Percentiles rank a stretch among this genome's conserved stretches.
Conservation (phyloP, 2,113 vertebrate genomes). For the Myotis yumanensis region DNA sequence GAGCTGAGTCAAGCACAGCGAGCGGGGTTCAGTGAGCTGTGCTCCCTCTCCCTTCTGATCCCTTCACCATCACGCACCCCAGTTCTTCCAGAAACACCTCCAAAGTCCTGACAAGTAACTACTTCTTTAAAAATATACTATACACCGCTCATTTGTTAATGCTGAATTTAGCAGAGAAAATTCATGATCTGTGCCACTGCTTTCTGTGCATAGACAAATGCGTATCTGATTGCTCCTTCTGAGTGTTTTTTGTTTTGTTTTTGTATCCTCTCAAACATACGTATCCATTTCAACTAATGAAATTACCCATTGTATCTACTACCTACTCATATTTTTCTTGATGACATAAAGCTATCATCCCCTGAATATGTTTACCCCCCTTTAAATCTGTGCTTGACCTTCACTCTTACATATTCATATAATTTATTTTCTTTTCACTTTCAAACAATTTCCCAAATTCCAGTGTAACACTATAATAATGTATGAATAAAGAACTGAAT, state of each 20-base stretch:
- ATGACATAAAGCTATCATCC: neutral
- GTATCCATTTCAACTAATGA: conserved; percentile 43
- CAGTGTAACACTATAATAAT: neutral
- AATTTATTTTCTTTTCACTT: conserved; percentile 56
- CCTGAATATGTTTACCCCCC: conserved; percentile 8
- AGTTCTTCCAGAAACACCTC: fast-evolving
- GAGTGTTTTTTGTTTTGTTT: neutral
- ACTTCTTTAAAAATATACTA: neutral
- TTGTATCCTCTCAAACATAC: neutral
- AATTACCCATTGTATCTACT: conserved; percentile 16
- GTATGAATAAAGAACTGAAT: conserved; percentile 13
- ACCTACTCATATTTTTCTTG: neutral
- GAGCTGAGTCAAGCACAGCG: neutral
- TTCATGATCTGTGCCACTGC: neutral
- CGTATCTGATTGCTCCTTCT: neutral
- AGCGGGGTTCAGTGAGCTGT: fast-evolving
- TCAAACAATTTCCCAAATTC: conserved; percentile 45
- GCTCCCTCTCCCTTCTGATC: neutral
- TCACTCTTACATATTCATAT: conserved; percentile 10
- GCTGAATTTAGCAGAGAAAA: conserved; percentile 18
- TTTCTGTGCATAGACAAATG: neutral
- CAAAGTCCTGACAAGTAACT: neutral
- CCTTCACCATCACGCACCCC: fast-evolving
- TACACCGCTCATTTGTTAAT: conserved; percentile 11
- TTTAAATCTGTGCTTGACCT: conserved; percentile 62